Evolutionary conservation across 2,113 vertebrate species (phyloP).

Genomic region (Hydrolagus affinis): DNA sequence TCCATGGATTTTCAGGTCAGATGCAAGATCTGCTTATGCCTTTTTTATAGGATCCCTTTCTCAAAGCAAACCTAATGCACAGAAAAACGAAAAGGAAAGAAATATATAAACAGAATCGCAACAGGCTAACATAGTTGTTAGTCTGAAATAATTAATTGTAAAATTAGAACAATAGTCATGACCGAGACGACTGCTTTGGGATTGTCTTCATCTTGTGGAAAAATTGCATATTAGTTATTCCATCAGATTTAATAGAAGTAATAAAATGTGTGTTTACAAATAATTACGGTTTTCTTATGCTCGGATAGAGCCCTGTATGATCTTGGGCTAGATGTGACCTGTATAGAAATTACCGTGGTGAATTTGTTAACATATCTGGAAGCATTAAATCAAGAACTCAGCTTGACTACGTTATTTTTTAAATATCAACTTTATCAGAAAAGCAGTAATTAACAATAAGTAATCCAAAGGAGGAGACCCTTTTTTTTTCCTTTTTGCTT

Average conservation of each 20-base stretch:
- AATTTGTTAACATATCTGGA: constrained; percentile 8
- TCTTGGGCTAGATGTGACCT: background rate
- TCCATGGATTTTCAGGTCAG: constrained; percentile 99
- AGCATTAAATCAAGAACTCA: constrained; percentile 12
- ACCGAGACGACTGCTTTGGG: background rate
- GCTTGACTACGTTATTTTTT: background rate
- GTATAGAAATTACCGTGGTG: constrained; percentile 7
- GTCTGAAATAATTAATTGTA: constrained; percentile 28
- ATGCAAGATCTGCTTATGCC: constrained; percentile 98
- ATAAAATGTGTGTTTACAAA: constrained; percentile 26
- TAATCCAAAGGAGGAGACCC: background rate
- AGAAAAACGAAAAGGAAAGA: background rate
- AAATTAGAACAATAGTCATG: constrained; percentile 22
- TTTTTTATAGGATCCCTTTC: constrained; percentile 69
- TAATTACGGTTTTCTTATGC: constrained; percentile 19
- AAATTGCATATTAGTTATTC: constrained; percentile 11
- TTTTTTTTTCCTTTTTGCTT: background rate
- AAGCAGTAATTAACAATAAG: constrained; percentile 23
- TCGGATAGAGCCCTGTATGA: background rate
- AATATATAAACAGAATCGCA: background rate
- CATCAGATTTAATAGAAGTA: constrained; percentile 28
- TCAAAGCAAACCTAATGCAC: constrained; percentile 68
- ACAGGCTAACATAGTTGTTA: constrained; percentile 18
- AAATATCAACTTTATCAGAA: background rate
- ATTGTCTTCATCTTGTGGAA: constrained; percentile 18